Evolutionary conservation across 2,888 invertebrate genomes (phyloP), one percentile per base, ranked within the genome.

Genomic region (Epistrophe grossulariae): DNA sequence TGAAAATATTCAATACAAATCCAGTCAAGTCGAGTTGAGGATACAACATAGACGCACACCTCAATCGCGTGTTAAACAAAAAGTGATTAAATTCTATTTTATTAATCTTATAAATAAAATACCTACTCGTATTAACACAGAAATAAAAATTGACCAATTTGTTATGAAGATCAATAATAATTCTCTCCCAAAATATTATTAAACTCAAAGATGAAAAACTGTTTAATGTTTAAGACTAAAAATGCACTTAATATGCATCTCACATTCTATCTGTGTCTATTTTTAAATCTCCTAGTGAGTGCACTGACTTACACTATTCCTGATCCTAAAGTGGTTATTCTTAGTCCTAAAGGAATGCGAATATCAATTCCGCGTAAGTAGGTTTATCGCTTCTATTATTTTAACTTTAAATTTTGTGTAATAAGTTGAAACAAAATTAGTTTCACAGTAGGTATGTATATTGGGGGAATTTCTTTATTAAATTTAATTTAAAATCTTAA

Each of bases 1-100:
- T 38, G 66, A 40, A 43, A 50, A 11, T 28, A 52, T 45, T 68
- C 35, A 68, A 52, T 45, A 50, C 35, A 68, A 73, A 79, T 57
- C 79, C 79, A 83, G 83, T 83, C 62, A 38, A 70, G 13, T 7
- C 68, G 28, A 79, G 79, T 11, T 73, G 4, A 68, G 31, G 62
- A 57, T 40, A 62, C 40, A 28, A 24, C 11, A 9, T 38, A 45
- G 73, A 55, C 68, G 62, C 31, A 15, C 11, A 43, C 8, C 6
- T 35, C 13, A 50, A 19, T 6, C 66, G 66, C 66, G 68, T 50
- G 19, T 35, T 68, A 35, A 50, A 13, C 9, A 1, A 35, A 17
- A 50, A 35, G 66, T 66, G 35, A 66, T 66, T 50, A 19, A 48
- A 66, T 50, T 60, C 38, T 38, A 50, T 19, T 68, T 48, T 38